A percentile compares a stretch with the other conserved stretches of the same genome.
Evolutionary conservation across 2,888 invertebrate genomes (phyloP).

Genomic region (Phengaris alcon): DNA sequence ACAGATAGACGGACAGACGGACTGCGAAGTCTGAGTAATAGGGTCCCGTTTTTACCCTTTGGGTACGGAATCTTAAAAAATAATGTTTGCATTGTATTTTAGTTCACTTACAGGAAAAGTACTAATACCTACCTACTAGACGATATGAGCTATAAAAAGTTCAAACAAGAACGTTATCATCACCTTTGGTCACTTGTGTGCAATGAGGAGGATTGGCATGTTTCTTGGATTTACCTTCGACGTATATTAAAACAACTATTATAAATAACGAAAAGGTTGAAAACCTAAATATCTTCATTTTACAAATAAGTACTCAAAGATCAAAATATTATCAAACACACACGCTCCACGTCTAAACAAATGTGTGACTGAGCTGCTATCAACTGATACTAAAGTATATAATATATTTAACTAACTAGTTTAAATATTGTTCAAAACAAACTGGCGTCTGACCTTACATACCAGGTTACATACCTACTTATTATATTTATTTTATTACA

Average conservation of each 20-base stretch:
- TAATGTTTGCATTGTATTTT: neutral
- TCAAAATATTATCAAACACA: neutral
- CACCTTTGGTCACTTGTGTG: constrained; percentile 59
- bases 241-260: constrained; percentile 25
- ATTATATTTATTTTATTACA: no score
- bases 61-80: neutral
- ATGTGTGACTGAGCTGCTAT: neutral
- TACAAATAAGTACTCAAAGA: neutral
- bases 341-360: neutral
- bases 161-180: constrained; percentile 27
- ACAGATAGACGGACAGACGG: no score
- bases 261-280: neutral
- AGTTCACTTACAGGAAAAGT: neutral
- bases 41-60: no score
- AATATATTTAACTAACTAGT: no score
- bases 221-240: constrained; percentile 41
- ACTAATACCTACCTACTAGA: neutral
- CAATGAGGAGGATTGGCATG: constrained; percentile 54
- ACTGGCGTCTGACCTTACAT: no score
- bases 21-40: no score
- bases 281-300: neutral
- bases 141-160: neutral
- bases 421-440: no score
- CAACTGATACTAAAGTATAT: no score
- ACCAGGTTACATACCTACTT: no score